Evolutionary conservation across 2,797 vertebrate genomes (phyloP).

Genomic region (Sorex maritimensis): DNA sequence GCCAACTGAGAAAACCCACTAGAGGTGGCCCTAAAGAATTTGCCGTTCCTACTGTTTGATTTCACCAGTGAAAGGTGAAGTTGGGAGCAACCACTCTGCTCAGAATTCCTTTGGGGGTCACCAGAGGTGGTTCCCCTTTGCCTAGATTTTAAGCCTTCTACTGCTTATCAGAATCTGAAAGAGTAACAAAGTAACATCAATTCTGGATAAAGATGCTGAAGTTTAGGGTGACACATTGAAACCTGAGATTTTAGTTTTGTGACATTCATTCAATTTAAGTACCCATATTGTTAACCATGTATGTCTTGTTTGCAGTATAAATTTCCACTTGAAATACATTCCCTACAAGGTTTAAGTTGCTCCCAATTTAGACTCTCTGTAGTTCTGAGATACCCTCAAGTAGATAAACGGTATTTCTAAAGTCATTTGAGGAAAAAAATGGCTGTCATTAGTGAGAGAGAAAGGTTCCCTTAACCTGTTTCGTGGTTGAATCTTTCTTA

Average conservation of each 20-base stretch:
- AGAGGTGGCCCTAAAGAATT: constrained; percentile 73
- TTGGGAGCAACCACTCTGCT: constrained; percentile 24
- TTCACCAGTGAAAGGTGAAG: constrained; percentile 62
- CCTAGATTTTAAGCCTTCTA: constrained; percentile 47
- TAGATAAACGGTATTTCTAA: constrained; percentile 51
- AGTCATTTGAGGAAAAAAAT: constrained; percentile 51
- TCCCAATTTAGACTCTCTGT: constrained; percentile 27
- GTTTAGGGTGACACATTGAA: constrained; percentile 50
- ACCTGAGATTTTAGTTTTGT: constrained; percentile 35
- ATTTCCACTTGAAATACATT: constrained; percentile 48
- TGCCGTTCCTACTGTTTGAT: constrained; percentile 69
- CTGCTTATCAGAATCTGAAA: constrained; percentile 16
- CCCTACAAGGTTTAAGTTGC: background rate
- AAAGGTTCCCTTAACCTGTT: background rate
- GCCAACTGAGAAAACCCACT: constrained; percentile 69
- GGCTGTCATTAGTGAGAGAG: background rate
- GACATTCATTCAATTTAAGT: constrained; percentile 19
- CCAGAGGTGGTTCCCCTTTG: constrained; percentile 18
- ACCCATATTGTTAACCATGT: constrained; percentile 10
- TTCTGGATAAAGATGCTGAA: constrained; percentile 5
- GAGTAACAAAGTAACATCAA: background rate
- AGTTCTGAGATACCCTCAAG: constrained; percentile 10
- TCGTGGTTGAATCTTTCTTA: background rate
- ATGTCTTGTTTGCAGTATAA: constrained; percentile 11
- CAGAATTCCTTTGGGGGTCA: constrained; percentile 57